phyloP scores from a whole-genome alignment of 2,113 vertebrate genomes.

The Siniperca knerii region DNA sequence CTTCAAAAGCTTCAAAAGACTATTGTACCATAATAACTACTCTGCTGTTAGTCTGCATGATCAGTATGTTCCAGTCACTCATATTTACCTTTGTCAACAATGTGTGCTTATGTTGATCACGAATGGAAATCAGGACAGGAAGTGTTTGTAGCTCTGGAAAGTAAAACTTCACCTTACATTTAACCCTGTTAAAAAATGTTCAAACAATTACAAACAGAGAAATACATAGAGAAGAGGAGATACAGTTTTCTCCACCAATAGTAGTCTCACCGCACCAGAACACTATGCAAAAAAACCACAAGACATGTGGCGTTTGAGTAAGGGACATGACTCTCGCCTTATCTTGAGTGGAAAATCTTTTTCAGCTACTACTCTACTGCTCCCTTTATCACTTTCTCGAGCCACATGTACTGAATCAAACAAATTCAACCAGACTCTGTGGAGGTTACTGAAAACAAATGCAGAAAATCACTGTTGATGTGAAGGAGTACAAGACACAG shows the following conservation, averaged over 20 bases:
- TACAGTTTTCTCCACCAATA: background rate
- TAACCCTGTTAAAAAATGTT: background rate
- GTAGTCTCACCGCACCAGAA: background rate
- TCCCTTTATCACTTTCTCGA: constrained; percentile 34
- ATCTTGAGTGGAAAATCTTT: constrained; percentile 62
- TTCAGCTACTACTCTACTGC: constrained; percentile 2
- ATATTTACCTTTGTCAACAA: background rate
- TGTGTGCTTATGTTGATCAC: background rate
- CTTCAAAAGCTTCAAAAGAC: background rate
- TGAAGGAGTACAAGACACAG: constrained; percentile 14
- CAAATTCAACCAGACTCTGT: constrained; percentile 9
- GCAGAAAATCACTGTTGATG: constrained; percentile 18
- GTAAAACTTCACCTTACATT: background rate
- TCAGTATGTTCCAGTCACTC: background rate
- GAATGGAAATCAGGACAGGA: background rate
- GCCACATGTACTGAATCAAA: constrained; percentile 52
- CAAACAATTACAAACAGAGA: background rate
- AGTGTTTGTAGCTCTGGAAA: background rate
- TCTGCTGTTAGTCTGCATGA: background rate
- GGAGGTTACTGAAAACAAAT: constrained; percentile 55
- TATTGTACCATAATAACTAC: background rate
- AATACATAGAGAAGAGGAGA: background rate
- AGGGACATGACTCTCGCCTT: constrained; percentile 29
- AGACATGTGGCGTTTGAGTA: constrained; percentile 29
- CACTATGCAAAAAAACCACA: background rate